Percentiles rank a stretch among this genome's conserved stretches.
Conservation (phyloP, 2,888 invertebrate species). For the Volucella inanis region DNA sequence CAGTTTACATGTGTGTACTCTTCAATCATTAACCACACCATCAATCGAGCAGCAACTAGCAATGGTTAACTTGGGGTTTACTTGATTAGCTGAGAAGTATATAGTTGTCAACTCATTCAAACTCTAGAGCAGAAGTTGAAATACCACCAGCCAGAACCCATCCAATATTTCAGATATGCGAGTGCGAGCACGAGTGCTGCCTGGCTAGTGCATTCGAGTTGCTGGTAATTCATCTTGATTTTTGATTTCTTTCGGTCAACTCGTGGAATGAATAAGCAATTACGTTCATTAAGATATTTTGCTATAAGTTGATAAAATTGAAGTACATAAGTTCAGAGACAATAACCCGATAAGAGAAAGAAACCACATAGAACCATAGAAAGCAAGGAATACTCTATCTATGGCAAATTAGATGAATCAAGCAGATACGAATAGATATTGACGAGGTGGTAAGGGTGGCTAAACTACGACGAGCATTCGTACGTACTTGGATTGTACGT, state of each 20-base stretch:
- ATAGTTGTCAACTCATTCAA: conserved; percentile 40
- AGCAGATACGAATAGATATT: conserved; percentile 37
- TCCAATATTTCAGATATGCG: conserved; percentile 41
- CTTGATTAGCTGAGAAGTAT: conserved; percentile 60
- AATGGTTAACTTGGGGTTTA: conserved; percentile 40
- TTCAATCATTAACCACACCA: conserved; percentile 52
- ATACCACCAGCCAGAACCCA: background rate
- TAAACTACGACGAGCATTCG: background rate
- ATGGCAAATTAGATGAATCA: conserved; percentile 70
- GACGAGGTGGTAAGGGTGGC: conserved; percentile 63
- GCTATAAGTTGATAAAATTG: conserved; percentile 66
- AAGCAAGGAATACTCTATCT: conserved; percentile 30
- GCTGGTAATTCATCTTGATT: conserved; percentile 69
- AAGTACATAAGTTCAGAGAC: conserved; percentile 61
- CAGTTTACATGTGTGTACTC: background rate
- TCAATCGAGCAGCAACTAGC: conserved; percentile 38
- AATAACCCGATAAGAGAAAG: conserved; percentile 66
- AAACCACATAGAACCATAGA: conserved; percentile 3
- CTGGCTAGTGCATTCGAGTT: background rate
- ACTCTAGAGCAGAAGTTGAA: too few relatives aligned
- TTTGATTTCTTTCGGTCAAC: conserved; percentile 69
- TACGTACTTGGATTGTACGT: too few relatives aligned
- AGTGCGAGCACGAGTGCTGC: background rate
- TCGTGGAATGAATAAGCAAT: conserved; percentile 73
- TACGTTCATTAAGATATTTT: conserved; percentile 72